These are phyloP conservation scores for Limanda limanda DNA, from an alignment of 2,113 vertebrate species.

Conservation along the genomic window DNA sequence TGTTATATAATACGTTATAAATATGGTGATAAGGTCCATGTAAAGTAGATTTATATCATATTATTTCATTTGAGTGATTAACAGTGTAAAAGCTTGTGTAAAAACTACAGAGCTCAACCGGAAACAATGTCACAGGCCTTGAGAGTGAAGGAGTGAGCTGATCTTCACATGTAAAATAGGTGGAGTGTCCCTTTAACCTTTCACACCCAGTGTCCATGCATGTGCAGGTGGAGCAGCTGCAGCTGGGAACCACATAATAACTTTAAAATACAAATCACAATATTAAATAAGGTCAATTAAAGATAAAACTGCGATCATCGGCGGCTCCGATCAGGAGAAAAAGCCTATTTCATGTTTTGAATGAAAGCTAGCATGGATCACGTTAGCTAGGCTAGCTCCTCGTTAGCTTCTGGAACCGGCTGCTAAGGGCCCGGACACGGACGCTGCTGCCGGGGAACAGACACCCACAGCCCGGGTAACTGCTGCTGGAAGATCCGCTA, in stretches of 20 bases:
- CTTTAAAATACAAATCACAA: no score
- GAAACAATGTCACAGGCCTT: no score
- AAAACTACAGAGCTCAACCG: not conserved
- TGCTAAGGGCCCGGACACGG: not conserved
- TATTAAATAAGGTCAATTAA: rapidly evolving
- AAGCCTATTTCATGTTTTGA: constrained; percentile 6
- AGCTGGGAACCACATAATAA: rapidly evolving
- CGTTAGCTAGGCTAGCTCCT: constrained; percentile 42
- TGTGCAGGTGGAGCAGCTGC: not conserved
- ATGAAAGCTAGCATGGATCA: constrained; percentile 1
- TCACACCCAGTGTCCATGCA: constrained; percentile 45
- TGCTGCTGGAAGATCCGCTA: not conserved
- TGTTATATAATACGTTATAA: no score
- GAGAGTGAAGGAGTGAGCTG: not conserved
- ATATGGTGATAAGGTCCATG: no score
- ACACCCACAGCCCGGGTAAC: not conserved
- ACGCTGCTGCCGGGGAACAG: not conserved
- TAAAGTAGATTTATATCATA: no score
- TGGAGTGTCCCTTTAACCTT: constrained; percentile 61
- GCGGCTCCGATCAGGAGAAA: not conserved
- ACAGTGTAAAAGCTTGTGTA: not conserved
- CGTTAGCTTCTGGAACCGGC: not conserved
- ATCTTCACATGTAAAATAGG: not conserved
- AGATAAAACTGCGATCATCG: rapidly evolving
- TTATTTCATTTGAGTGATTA: no score